Conservation (phyloP, 2,797 vertebrate species). For the Carcharodon carcharias region DNA sequence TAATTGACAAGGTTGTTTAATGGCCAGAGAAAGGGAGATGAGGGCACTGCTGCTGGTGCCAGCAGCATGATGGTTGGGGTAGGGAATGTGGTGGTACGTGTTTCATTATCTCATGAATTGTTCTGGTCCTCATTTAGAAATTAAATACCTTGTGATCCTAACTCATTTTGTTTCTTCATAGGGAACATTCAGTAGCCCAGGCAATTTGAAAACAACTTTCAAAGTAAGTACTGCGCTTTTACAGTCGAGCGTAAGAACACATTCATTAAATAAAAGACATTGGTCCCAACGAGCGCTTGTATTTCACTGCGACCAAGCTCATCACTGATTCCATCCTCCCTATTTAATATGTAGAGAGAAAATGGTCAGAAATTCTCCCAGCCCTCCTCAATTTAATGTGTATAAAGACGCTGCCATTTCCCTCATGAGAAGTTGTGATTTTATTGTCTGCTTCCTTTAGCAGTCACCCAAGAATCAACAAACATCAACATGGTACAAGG, state of each 20-base stretch:
- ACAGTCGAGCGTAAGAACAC: neutral
- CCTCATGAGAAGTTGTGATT: neutral
- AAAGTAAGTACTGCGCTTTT: constrained; percentile 60
- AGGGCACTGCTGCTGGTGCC: neutral
- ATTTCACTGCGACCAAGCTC: neutral
- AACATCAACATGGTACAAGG: neutral
- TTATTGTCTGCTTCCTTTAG: neutral
- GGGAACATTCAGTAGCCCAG: constrained; percentile 85
- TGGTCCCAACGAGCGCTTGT: neutral
- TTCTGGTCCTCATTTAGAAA: neutral
- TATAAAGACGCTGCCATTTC: neutral
- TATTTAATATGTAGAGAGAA: neutral
- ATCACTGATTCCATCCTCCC: neutral
- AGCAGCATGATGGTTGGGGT: neutral
- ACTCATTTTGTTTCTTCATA: constrained; percentile 44
- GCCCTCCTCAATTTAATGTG: neutral
- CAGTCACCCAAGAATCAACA: neutral
- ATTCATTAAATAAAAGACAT: neutral
- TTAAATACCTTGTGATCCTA: neutral
- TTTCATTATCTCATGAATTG: no score
- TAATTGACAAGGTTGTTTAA: neutral
- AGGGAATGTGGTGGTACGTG: neutral
- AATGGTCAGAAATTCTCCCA: neutral
- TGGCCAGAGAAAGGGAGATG: neutral
- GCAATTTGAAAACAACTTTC: constrained; percentile 86